Evolutionary conservation across 2,797 vertebrate genomes (phyloP).

Genomic region (Philypnodon macrostomus): DNA sequence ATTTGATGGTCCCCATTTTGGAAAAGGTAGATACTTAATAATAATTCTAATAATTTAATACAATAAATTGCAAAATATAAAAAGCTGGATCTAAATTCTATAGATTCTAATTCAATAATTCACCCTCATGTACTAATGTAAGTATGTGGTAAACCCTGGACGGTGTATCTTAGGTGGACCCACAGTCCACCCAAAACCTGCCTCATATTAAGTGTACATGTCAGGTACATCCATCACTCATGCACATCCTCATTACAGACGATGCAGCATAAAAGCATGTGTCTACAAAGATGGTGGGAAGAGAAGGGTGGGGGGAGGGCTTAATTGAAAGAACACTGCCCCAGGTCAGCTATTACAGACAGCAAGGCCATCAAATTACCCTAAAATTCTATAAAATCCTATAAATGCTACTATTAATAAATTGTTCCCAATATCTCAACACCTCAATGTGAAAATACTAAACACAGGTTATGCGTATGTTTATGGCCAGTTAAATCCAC

Average conservation of each 20-base stretch:
- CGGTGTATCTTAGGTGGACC: constrained; percentile 8
- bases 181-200: constrained; percentile 4
- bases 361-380: constrained; percentile 73
- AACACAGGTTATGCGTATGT: background rate
- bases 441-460: constrained; percentile 26
- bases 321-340: constrained; percentile 75
- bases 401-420: constrained; percentile 40
- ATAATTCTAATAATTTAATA: too few relatives aligned
- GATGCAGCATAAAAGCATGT: constrained; percentile 45
- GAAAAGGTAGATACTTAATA: too few relatives aligned
- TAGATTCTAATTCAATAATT: too few relatives aligned
- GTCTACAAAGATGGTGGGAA: constrained; percentile 41
- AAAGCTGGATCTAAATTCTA: too few relatives aligned
- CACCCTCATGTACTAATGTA: too few relatives aligned
- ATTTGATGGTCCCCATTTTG: too few relatives aligned
- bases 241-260: constrained; percentile 34
- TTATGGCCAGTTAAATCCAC: background rate
- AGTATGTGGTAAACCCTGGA: too few relatives aligned
- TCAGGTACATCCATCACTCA: constrained; percentile 25
- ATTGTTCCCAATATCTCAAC: constrained; percentile 36
- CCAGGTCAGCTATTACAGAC: constrained; percentile 74
- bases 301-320: constrained; percentile 34
- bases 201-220: constrained; percentile 15
- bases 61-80: too few relatives aligned
- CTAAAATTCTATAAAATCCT: constrained; percentile 43